phyloP scores from a whole-genome alignment of 1,140 invertebrate species.

The Mylabris phalerata region DNA sequence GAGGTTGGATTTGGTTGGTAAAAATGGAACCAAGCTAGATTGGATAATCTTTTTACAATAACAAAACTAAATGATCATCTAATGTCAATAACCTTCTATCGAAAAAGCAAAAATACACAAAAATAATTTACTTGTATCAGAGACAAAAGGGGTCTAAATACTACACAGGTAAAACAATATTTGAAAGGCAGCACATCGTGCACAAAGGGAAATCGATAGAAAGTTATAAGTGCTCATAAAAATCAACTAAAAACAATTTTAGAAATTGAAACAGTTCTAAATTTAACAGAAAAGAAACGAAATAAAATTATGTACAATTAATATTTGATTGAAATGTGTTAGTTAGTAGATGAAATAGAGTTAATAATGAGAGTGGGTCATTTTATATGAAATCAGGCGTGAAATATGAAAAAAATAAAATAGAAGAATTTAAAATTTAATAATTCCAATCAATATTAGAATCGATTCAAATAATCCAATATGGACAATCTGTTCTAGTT shows the following conservation, averaged over 20 bases:
- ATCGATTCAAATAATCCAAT: no score
- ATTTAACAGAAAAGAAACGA: not conserved
- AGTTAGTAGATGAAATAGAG: not conserved
- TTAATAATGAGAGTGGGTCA: no score
- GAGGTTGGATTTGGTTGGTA: not conserved
- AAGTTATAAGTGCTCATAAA: slow-evolving; percentile 37
- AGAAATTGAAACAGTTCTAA: not conserved
- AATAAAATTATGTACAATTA: not conserved
- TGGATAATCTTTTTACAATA: no score
- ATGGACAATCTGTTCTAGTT: no score
- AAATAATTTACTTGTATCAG: slow-evolving; percentile 9
- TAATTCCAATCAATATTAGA: no score
- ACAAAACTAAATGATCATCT: slow-evolving; percentile 32
- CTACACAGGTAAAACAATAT: slow-evolving; percentile 18
- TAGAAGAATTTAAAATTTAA: no score
- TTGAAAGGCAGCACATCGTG: slow-evolving; percentile 30
- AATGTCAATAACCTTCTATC: slow-evolving; percentile 37
- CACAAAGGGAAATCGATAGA: slow-evolving; percentile 36
- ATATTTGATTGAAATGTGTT: not conserved
- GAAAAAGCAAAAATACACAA: slow-evolving; percentile 29
- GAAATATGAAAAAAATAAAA: no score
- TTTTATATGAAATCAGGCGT: no score
- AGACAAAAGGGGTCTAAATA: slow-evolving; percentile 19
- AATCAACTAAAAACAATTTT: slow-evolving; percentile 8
- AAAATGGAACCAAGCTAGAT: no score